phyloP scores from a whole-genome alignment of 2,888 invertebrate species.

The Hypolimnas misippus region DNA sequence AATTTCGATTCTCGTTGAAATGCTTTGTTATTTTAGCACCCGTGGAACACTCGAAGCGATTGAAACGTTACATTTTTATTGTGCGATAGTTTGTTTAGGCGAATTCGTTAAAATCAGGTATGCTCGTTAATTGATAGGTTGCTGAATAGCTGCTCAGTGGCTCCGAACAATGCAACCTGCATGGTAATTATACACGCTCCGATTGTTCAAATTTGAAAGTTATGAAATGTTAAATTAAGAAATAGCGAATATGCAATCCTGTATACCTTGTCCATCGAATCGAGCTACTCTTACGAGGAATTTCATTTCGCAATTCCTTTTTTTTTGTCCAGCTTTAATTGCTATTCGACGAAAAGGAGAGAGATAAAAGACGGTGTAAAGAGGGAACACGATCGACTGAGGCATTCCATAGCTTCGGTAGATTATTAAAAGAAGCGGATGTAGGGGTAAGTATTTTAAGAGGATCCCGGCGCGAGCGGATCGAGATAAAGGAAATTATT shows the following conservation, averaged over 20 bases:
- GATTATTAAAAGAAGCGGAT: constrained; percentile 84
- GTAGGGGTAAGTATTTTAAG: constrained; percentile 83
- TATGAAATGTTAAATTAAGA: constrained; percentile 73
- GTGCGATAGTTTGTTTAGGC: constrained; percentile 72
- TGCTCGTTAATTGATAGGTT: constrained; percentile 71
- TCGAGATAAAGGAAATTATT: constrained; percentile 82
- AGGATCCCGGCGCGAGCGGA: constrained; percentile 78
- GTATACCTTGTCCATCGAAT: constrained; percentile 40
- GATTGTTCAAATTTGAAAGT: constrained; percentile 80
- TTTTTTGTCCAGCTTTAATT: constrained; percentile 74
- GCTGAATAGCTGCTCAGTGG: constrained; percentile 78
- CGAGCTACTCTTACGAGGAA: constrained; percentile 69
- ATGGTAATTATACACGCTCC: constrained; percentile 71
- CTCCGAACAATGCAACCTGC: constrained; percentile 72
- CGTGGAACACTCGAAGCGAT: constrained; percentile 25
- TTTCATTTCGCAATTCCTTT: constrained; percentile 63
- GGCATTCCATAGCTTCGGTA: constrained; percentile 76
- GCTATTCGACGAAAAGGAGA: constrained; percentile 67
- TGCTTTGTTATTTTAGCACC: constrained; percentile 70
- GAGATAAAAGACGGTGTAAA: constrained; percentile 72
- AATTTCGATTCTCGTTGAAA: constrained; percentile 50
- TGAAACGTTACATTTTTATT: constrained; percentile 17
- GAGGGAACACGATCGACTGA: constrained; percentile 68
- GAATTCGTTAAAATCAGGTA: constrained; percentile 61
- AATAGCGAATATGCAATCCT: constrained; percentile 53